Conservation (phyloP, 2,888 invertebrate species). For the Eupithecia vulgata region DNA sequence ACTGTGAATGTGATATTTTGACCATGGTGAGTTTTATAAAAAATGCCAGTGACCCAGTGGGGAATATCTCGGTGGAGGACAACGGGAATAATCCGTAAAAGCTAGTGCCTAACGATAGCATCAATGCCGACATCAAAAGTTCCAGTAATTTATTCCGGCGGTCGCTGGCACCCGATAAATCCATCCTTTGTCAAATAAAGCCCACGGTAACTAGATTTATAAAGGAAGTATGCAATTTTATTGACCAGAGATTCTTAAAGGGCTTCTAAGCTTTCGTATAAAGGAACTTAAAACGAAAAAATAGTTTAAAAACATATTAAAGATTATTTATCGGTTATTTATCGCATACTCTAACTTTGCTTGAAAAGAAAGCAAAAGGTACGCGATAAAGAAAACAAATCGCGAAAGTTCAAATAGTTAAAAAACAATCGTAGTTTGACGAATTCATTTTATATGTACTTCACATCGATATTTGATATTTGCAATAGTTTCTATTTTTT, state of each 20-base stretch:
- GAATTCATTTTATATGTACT: no score
- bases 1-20: background rate
- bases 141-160: constrained; percentile 63
- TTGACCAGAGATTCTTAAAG: background rate
- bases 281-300: no score
- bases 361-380: no score
- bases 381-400: no score
- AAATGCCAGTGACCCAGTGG: background rate
- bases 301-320: no score
- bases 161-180: constrained; percentile 73
- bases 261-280: no score
- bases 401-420: no score
- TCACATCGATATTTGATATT: no score
- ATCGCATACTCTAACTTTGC: no score
- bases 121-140: constrained; percentile 9
- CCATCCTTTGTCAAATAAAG: constrained; percentile 71
- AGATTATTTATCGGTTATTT: no score
- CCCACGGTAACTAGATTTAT: constrained; percentile 65
- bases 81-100: background rate
- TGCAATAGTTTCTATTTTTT: no score
- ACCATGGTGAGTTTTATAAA: background rate
- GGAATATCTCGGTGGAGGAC: background rate
- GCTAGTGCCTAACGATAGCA: background rate
- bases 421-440: no score
- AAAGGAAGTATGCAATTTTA: constrained; percentile 39